A percentile compares a stretch with the other conserved stretches of the same genome.
These are phyloP conservation scores for Acholoe squamosa DNA, from an alignment of 2,888 invertebrate genomes.

Conservation along the genomic window DNA sequence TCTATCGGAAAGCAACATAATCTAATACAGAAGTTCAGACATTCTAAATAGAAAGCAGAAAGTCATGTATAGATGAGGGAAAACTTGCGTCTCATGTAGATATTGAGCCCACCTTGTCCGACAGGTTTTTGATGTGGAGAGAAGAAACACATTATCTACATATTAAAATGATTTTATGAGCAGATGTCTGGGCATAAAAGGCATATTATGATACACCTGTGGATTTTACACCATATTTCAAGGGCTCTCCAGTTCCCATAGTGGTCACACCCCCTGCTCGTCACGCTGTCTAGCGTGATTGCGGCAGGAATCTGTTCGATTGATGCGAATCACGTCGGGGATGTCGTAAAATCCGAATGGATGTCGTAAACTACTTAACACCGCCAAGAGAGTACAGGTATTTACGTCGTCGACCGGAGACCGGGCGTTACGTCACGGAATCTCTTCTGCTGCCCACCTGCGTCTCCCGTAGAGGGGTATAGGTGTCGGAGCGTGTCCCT, in stretches of 20 bases:
- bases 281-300: neutral
- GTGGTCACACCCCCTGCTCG: neutral
- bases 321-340: neutral
- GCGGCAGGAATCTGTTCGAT: constrained; percentile 5
- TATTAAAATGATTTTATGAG: too few relatives aligned
- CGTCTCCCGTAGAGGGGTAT: neutral
- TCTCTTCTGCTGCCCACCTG: neutral
- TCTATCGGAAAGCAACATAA: too few relatives aligned
- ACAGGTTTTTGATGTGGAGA: too few relatives aligned
- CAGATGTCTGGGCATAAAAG: too few relatives aligned
- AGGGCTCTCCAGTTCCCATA: neutral
- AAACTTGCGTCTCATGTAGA: too few relatives aligned
- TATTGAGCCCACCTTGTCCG: too few relatives aligned
- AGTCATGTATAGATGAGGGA: too few relatives aligned
- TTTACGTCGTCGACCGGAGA: neutral
- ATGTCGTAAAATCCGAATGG: neutral
- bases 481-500: neutral
- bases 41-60: too few relatives aligned
- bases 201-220: neutral
- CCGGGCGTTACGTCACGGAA: constrained; percentile 9
- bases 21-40: too few relatives aligned
- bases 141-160: too few relatives aligned
- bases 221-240: neutral
- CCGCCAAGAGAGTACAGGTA: neutral
- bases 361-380: constrained; percentile 9